phyloP scores from a whole-genome alignment of 2,797 vertebrate species.

The Leptatherina wallacei region DNA sequence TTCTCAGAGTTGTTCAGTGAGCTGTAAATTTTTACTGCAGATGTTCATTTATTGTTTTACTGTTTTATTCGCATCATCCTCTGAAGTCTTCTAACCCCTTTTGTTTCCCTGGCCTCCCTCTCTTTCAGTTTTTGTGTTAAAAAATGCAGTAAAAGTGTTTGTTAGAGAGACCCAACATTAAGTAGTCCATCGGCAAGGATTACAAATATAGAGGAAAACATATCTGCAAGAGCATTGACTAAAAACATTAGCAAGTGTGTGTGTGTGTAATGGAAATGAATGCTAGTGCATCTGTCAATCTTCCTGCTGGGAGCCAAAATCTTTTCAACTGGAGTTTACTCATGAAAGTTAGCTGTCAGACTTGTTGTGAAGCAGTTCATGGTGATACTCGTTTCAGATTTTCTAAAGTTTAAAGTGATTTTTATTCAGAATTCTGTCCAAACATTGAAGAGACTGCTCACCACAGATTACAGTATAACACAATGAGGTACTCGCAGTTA shows the following conservation, averaged over 20 bases:
- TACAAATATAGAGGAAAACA: slow-evolving; percentile 7
- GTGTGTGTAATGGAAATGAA: slow-evolving; percentile 24
- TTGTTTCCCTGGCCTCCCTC: background rate
- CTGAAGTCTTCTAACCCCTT: background rate
- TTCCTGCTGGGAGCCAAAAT: background rate
- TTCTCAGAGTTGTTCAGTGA: slow-evolving; percentile 3
- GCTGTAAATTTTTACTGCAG: slow-evolving; percentile 28
- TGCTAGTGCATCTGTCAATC: slow-evolving; percentile 4
- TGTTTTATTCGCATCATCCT: slow-evolving; percentile 13
- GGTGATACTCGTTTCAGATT: background rate
- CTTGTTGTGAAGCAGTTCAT: background rate
- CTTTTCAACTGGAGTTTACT: slow-evolving; percentile 12
- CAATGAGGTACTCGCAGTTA: background rate
- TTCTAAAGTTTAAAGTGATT: slow-evolving; percentile 10
- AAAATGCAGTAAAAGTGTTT: slow-evolving; percentile 8
- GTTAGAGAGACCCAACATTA: slow-evolving; percentile 1
- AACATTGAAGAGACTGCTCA: slow-evolving; percentile 15
- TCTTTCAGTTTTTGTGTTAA: background rate
- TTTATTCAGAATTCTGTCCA: slow-evolving; percentile 3
- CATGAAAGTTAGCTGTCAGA: slow-evolving; percentile 22
- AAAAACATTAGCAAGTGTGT: slow-evolving; percentile 3
- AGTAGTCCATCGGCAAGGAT: slow-evolving; percentile 24
- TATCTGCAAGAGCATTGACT: slow-evolving; percentile 2
- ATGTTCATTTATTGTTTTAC: slow-evolving; percentile 37
- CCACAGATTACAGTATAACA: slow-evolving; percentile 15